Conservation (phyloP, 2,888 invertebrate genomes). For the Caenorhabditis sp. region DNA sequence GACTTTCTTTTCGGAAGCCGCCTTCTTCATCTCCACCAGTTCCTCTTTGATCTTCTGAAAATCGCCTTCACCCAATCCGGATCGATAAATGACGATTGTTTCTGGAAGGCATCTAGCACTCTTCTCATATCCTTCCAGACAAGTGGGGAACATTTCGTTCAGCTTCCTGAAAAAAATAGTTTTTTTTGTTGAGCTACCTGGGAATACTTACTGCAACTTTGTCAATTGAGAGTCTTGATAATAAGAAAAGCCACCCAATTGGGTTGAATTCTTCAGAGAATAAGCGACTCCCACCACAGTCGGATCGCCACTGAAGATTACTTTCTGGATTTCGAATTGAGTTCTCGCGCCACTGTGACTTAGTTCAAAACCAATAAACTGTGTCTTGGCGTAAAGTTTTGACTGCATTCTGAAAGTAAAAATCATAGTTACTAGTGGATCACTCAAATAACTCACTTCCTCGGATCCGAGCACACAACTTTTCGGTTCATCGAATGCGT, state of each 20-base stretch:
- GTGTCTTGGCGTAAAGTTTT: conserved; percentile 35
- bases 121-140: background rate
- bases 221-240: conserved; percentile 16
- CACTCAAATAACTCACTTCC: background rate
- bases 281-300: conserved; percentile 58
- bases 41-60: conserved; percentile 2
- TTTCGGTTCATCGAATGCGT: background rate
- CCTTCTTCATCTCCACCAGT: conserved; percentile 7
- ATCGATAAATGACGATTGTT: conserved; percentile 45
- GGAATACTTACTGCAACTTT: conserved; percentile 4
- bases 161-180: conserved; percentile 7
- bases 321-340: conserved; percentile 35
- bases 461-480: background rate
- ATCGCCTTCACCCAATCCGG: conserved; percentile 46
- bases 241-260: conserved; percentile 36
- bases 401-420: background rate
- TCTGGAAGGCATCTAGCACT: background rate
- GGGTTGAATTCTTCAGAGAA: background rate
- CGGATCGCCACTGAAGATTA: conserved; percentile 39
- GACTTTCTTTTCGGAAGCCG: background rate
- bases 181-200: background rate
- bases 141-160: background rate
- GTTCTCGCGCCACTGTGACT: conserved; percentile 50
- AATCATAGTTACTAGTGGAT: too few relatives aligned
- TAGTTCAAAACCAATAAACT: conserved; percentile 61